These are phyloP conservation scores for Neodiprion pinetum DNA, from an alignment of 1,140 invertebrate species.

Conservation along the genomic window DNA sequence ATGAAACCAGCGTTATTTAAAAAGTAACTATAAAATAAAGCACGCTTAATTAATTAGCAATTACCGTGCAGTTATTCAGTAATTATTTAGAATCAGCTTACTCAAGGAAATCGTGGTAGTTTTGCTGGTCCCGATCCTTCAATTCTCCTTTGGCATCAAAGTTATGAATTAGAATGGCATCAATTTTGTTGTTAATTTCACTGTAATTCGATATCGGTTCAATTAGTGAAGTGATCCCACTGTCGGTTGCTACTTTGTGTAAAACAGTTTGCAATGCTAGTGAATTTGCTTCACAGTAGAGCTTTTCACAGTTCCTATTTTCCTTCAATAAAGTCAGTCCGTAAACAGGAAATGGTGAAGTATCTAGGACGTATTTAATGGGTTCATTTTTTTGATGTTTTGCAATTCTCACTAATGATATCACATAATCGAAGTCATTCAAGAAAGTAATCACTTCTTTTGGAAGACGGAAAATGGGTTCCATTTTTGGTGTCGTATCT, in stretches of 20 bases:
- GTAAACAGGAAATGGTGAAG: constrained; percentile 52
- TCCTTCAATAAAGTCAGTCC: constrained; percentile 46
- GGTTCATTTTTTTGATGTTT: constrained; percentile 31
- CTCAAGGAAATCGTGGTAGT: constrained; percentile 39
- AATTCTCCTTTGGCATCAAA: constrained; percentile 50
- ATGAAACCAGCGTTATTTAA: constrained; percentile 47
- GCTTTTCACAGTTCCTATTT: constrained; percentile 33
- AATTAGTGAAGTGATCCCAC: constrained; percentile 33
- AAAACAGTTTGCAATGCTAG: constrained; percentile 34
- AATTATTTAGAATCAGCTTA: constrained; percentile 28
- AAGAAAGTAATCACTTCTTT: constrained; percentile 63
- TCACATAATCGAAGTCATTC: constrained; percentile 62
- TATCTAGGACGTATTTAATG: constrained; percentile 46
- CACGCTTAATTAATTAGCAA: constrained; percentile 33
- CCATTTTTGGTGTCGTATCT: constrained; percentile 27
- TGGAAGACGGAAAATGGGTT: constrained; percentile 43
- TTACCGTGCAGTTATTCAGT: constrained; percentile 23
- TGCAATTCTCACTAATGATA: constrained; percentile 35
- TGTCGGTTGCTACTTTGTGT: constrained; percentile 37
- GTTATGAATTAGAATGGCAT: constrained; percentile 45
- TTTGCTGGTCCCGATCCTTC: constrained; percentile 40
- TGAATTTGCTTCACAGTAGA: constrained; percentile 44
- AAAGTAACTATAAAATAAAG: constrained; percentile 33
- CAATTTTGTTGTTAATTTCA: constrained; percentile 35
- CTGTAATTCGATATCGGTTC: constrained; percentile 33